These are phyloP conservation scores for Helicoverpa zea DNA, from an alignment of 1,140 invertebrate species.

Conservation along the genomic window DNA sequence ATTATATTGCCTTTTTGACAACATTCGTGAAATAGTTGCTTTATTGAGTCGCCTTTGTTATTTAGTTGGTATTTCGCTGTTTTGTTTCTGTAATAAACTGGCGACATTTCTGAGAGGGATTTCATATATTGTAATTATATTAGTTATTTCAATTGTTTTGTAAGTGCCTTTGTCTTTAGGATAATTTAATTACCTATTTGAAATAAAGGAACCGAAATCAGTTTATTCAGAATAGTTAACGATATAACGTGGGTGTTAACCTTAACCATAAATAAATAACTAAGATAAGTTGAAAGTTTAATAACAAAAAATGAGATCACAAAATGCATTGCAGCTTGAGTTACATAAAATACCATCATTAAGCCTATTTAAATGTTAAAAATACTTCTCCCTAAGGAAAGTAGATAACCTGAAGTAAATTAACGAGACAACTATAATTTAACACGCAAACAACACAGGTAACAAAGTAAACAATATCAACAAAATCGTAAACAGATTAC, in stretches of 20 bases:
- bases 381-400: no score
- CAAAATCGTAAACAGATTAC: constrained; percentile 15
- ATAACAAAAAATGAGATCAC: no score
- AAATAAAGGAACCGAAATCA: no score
- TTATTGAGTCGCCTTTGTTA: constrained; percentile 60
- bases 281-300: no score
- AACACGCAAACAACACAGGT: neutral
- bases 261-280: no score
- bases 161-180: neutral
- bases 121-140: neutral
- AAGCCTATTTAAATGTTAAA: no score
- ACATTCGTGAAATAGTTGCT: constrained; percentile 65
- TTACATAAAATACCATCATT: no score
- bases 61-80: constrained; percentile 43
- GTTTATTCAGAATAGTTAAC: no score
- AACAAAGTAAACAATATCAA: no score
- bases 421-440: neutral
- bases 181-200: neutral
- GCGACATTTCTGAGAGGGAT: neutral
- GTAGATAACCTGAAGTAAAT: no score
- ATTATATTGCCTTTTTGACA: constrained; percentile 76
- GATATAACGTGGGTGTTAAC: no score
- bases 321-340: no score
- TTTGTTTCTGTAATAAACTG: constrained; percentile 28
- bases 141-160: neutral